These are phyloP conservation scores for Festucalex cinctus DNA, from an alignment of 2,113 vertebrate species.

Conservation along the genomic window DNA sequence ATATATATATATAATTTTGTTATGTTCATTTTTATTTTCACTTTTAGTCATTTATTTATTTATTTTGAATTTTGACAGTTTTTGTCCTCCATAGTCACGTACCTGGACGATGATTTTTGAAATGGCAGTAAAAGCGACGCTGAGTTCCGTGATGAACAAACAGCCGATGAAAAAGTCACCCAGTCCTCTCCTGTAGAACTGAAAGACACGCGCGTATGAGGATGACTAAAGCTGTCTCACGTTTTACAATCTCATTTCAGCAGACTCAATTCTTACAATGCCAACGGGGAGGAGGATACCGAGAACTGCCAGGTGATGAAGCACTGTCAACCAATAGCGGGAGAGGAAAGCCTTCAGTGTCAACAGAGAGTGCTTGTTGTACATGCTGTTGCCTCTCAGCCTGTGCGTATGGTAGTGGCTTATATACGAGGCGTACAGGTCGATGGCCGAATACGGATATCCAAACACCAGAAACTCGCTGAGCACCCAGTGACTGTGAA, in stretches of 20 bases:
- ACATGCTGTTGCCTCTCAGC: slow-evolving; percentile 33
- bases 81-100: no score
- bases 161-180: slow-evolving; percentile 91
- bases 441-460: slow-evolving; percentile 82
- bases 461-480: slow-evolving; percentile 77
- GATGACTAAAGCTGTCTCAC: neutral
- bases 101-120: slow-evolving; percentile 88
- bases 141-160: slow-evolving; percentile 83
- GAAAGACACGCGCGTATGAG: slow-evolving; percentile 16
- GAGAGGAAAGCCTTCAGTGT: slow-evolving; percentile 74
- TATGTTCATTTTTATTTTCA: no score
- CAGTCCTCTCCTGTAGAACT: slow-evolving; percentile 81
- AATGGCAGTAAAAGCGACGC: slow-evolving; percentile 81
- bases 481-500: slow-evolving; percentile 82
- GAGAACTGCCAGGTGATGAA: slow-evolving; percentile 81
- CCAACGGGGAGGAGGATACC: slow-evolving; percentile 77
- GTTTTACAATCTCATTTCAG: neutral
- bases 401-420: slow-evolving; percentile 76
- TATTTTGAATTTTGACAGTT: no score
- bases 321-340: slow-evolving; percentile 79
- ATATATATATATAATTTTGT: no score
- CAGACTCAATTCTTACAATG: slow-evolving; percentile 67
- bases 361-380: slow-evolving; percentile 54
- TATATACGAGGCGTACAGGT: slow-evolving; percentile 85
- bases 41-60: no score